Percentiles rank a stretch among this genome's conserved stretches.
These are phyloP conservation scores for Falcunculus frontatus DNA, from an alignment of 2,113 vertebrate genomes.

Conservation along the genomic window DNA sequence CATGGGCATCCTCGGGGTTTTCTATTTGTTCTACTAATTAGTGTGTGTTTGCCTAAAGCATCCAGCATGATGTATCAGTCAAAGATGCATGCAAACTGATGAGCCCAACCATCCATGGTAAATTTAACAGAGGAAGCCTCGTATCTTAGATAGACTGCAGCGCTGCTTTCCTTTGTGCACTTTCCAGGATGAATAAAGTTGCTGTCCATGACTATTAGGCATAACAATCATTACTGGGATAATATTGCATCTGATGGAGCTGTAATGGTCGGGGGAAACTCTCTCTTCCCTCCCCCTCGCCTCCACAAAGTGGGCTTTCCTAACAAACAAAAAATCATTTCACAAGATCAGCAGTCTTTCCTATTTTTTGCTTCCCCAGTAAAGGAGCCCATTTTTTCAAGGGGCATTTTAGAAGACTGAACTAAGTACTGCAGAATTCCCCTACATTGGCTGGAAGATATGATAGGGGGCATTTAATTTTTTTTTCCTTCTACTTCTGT, in stretches of 20 bases:
- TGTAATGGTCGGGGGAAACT: background rate
- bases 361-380: background rate
- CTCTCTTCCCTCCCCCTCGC: background rate
- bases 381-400: background rate
- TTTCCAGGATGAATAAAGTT: background rate
- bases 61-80: constrained; percentile 50
- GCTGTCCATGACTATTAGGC: constrained; percentile 12
- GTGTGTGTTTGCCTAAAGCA: constrained; percentile 61
- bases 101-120: constrained; percentile 60
- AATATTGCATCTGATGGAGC: background rate
- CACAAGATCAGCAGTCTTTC: background rate
- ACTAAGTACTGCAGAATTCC: background rate
- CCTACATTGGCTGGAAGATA: background rate
- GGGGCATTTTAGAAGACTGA: background rate
- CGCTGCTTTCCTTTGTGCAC: background rate
- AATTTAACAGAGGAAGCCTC: constrained; percentile 38
- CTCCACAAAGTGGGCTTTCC: background rate
- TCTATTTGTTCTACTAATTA: constrained; percentile 73
- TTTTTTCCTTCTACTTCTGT: background rate
- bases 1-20: constrained; percentile 51
- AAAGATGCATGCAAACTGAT: constrained; percentile 55
- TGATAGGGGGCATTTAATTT: accelerated
- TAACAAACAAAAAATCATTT: background rate
- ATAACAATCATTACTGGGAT: background rate
- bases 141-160: background rate